A percentile compares a stretch with the other conserved stretches of the same genome.
phyloP scores from a whole-genome alignment of 2,888 invertebrate genomes.

The Chrysolina haemoptera region DNA sequence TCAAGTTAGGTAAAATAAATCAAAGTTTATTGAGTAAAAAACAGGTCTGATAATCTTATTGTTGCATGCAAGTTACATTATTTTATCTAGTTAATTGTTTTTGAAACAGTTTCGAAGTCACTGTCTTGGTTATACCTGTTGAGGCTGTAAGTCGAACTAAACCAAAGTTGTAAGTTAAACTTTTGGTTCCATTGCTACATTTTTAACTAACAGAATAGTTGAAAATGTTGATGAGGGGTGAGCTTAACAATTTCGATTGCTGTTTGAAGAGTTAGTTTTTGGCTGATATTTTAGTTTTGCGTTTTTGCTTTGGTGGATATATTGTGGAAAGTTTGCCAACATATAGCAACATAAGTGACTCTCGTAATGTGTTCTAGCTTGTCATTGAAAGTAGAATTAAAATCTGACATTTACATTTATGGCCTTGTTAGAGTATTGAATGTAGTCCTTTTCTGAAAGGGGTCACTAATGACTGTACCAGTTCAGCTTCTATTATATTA shows the following conservation, averaged over 20 bases:
- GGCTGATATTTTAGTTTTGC: not conserved
- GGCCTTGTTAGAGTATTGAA: too few relatives aligned
- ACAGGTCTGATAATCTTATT: too few relatives aligned
- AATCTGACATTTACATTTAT: too few relatives aligned
- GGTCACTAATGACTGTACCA: too few relatives aligned
- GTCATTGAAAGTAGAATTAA: too few relatives aligned
- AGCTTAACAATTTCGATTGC: slow-evolving; percentile 4
- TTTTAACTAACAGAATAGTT: slow-evolving; percentile 22
- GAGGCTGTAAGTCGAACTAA: slow-evolving; percentile 44
- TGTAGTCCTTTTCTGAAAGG: too few relatives aligned
- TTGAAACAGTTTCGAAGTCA: slow-evolving; percentile 64
- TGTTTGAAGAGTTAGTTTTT: not conserved
- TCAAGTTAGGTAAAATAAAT: too few relatives aligned
- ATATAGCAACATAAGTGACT: too few relatives aligned
- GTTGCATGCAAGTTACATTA: not conserved
- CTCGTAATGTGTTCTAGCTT: too few relatives aligned
- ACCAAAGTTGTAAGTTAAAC: slow-evolving; percentile 55
- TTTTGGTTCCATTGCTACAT: slow-evolving; percentile 32
- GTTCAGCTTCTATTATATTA: too few relatives aligned
- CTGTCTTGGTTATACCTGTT: slow-evolving; percentile 65
- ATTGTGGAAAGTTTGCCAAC: not conserved
- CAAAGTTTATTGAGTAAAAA: too few relatives aligned
- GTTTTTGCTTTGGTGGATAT: not conserved
- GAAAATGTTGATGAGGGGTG: slow-evolving; percentile 5
- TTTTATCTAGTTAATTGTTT: slow-evolving; percentile 17